These are phyloP conservation scores for Cetoscarus ocellatus DNA, from an alignment of 2,797 vertebrate species.

Conservation along the genomic window DNA sequence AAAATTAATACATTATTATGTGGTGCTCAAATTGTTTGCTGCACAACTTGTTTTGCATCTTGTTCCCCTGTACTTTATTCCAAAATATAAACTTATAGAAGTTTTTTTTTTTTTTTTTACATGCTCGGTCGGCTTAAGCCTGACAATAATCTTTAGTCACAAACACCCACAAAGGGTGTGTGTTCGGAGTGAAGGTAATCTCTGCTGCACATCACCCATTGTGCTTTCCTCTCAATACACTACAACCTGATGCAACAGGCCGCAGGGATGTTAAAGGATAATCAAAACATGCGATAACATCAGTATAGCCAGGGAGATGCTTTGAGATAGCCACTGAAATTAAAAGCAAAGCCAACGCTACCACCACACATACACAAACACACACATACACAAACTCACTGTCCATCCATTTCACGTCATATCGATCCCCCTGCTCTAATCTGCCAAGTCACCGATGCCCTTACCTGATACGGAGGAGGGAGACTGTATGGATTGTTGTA, in stretches of 20 bases:
- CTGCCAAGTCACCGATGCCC: conserved; percentile 78
- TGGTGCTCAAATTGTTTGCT: conserved; percentile 40
- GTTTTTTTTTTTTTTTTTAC: conserved; percentile 10
- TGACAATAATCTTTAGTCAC: conserved; percentile 3
- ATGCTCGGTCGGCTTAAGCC: conserved; percentile 5
- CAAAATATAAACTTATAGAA: conserved; percentile 28
- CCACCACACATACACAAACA: conserved; percentile 15
- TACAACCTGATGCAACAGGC: conserved; percentile 52
- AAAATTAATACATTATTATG: conserved; percentile 47
- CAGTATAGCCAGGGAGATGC: conserved; percentile 59
- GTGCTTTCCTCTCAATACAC: conserved; percentile 25
- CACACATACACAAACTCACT: conserved; percentile 18
- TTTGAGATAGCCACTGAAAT: conserved; percentile 62
- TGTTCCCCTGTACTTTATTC: conserved; percentile 7
- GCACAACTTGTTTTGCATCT: neutral
- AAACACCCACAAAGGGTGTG: conserved; percentile 3
- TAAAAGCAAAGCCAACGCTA: conserved; percentile 24
- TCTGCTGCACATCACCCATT: conserved; percentile 16
- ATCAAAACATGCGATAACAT: conserved; percentile 70
- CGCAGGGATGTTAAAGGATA: conserved; percentile 52
- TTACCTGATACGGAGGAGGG: conserved; percentile 65
- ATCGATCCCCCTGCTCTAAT: conserved; percentile 80
- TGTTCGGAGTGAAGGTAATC: conserved; percentile 25
- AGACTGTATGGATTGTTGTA: conserved; percentile 64
- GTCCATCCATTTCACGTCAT: conserved; percentile 66